phyloP scores from a whole-genome alignment of 2,888 invertebrate genomes.

The Ecdyonurus torrentis region DNA sequence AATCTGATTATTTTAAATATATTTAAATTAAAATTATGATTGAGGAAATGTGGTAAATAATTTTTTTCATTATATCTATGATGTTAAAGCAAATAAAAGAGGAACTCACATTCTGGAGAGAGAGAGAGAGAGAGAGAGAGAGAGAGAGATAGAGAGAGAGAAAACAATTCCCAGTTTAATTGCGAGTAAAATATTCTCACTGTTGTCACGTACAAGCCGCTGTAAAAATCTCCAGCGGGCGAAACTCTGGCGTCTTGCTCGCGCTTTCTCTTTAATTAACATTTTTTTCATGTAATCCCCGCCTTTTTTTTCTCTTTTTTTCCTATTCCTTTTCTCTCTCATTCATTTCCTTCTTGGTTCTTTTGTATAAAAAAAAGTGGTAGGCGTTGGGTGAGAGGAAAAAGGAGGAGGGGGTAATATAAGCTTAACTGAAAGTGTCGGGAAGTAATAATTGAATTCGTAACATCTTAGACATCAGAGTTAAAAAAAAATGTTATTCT shows the following conservation, averaged over 20 bases:
- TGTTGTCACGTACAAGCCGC: neutral
- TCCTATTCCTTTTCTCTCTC: neutral
- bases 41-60: too few relatives aligned
- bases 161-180: neutral
- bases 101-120: too few relatives aligned
- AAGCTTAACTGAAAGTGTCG: neutral
- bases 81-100: too few relatives aligned
- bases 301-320: neutral
- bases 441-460: conserved; percentile 2
- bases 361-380: neutral
- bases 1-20: too few relatives aligned
- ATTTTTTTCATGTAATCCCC: conserved; percentile 2
- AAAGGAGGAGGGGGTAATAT: neutral
- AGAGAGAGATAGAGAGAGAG: too few relatives aligned
- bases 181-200: neutral
- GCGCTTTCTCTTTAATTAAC: conserved; percentile 1
- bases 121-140: too few relatives aligned
- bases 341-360: neutral
- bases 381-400: neutral
- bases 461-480: too few relatives aligned
- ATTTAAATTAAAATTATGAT: too few relatives aligned
- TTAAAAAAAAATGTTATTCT: neutral
- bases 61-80: too few relatives aligned
- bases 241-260: neutral
- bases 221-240: conserved; percentile 1